Evolutionary conservation across 2,797 vertebrate genomes (phyloP).

Genomic region (Lepilemur ruficaudatus): DNA sequence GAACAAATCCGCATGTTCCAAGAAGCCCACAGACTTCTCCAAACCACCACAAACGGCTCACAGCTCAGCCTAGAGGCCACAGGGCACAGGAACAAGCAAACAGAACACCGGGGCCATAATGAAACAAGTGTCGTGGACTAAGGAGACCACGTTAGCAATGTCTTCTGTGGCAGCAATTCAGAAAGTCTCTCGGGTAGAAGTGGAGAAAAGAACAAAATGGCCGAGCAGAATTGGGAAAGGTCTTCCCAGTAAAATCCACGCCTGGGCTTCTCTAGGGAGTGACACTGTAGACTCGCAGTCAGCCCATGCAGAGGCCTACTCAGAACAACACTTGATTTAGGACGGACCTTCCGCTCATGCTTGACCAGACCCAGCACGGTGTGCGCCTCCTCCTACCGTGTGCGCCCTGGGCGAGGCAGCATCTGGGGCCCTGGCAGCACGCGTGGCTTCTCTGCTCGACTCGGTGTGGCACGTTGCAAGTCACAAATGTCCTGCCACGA

Average conservation of each 20-base stretch:
- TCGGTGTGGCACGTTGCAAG: fast-evolving
- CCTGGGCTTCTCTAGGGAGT: not conserved
- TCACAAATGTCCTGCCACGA: not conserved
- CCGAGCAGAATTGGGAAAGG: not conserved
- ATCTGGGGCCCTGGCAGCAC: not conserved
- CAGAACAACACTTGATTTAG: fast-evolving
- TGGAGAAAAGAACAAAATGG: not conserved
- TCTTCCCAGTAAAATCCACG: not conserved
- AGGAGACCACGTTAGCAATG: not conserved
- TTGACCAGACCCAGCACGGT: not conserved
- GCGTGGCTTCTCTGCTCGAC: fast-evolving
- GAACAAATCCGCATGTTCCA: not conserved
- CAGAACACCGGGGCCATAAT: fast-evolving
- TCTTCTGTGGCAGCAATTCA: not conserved
- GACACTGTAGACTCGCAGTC: too few relatives aligned
- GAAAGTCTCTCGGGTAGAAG: not conserved
- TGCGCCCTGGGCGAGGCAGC: fast-evolving
- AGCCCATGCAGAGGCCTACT: not conserved
- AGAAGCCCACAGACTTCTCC: not conserved
- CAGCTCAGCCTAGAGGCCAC: not conserved
- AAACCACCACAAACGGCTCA: not conserved
- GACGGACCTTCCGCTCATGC: fast-evolving
- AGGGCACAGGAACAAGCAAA: fast-evolving
- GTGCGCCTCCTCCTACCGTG: fast-evolving
- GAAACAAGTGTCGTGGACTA: fast-evolving